phyloP scores from a whole-genome alignment of 2,888 invertebrate species.

The Melinopterus prodromus region DNA sequence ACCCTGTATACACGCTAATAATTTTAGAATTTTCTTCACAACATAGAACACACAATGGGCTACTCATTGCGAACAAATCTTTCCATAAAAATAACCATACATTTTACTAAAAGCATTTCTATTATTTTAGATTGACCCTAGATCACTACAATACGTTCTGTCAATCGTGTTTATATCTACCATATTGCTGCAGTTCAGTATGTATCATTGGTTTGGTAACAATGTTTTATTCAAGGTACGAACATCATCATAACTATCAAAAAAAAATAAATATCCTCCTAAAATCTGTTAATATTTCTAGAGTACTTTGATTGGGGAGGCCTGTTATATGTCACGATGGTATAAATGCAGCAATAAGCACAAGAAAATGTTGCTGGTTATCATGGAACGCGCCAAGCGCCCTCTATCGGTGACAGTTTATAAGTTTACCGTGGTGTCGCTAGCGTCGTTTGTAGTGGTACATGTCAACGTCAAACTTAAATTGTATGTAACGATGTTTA shows the following conservation, averaged over 20 bases:
- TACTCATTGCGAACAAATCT: no score
- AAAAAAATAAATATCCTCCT: no score
- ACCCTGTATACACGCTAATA: no score
- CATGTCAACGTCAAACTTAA: not conserved
- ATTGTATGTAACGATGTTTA: not conserved
- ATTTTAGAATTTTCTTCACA: no score
- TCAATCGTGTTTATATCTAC: conserved; percentile 25
- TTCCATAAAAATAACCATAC: not conserved
- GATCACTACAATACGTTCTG: conserved; percentile 20
- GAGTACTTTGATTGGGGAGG: conserved; percentile 38
- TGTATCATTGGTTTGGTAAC: conserved; percentile 43
- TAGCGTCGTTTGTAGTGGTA: conserved; percentile 32
- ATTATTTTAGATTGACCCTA: conserved; percentile 12
- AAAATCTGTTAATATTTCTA: conserved; percentile 25
- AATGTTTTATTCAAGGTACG: conserved; percentile 40
- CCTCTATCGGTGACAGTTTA: conserved; percentile 31
- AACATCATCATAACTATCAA: not conserved
- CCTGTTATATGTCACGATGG: conserved; percentile 41
- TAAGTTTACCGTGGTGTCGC: conserved; percentile 32
- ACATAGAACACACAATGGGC: no score
- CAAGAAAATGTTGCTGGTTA: conserved; percentile 36
- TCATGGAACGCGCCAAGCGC: conserved; percentile 43
- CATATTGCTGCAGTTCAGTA: conserved; percentile 34
- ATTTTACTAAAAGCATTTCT: not conserved
- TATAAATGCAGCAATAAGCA: conserved; percentile 31